phyloP scores from a whole-genome alignment of 92 coral and sea anemone species.

The Siderastrea radians region DNA sequence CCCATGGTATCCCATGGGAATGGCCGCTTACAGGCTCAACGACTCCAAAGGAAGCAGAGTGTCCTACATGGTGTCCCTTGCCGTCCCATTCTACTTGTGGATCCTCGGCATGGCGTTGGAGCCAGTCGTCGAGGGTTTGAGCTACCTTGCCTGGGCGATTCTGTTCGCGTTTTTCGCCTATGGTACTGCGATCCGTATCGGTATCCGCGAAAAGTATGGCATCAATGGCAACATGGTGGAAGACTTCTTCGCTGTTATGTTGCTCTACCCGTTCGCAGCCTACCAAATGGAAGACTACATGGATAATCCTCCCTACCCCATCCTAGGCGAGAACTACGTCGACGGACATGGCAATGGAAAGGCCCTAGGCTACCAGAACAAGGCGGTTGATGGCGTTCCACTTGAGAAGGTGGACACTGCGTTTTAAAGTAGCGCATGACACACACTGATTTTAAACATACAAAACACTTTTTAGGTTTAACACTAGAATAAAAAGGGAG shows the following conservation, averaged over 20 bases:
- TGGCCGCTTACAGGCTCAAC: slow-evolving; percentile 74
- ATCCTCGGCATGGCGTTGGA: slow-evolving; percentile 73
- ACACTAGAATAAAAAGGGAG: too few species aligned
- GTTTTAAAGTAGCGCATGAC: neutral
- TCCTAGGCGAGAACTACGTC: neutral
- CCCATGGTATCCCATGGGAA: slow-evolving; percentile 93
- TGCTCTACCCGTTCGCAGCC: slow-evolving; percentile 89
- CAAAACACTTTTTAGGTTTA: neutral
- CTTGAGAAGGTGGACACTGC: slow-evolving; percentile 39
- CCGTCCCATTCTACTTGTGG: slow-evolving; percentile 85
- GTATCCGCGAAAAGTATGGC: slow-evolving; percentile 78
- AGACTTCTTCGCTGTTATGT: slow-evolving; percentile 84
- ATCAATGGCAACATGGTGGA: slow-evolving; percentile 88
- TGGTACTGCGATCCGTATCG: slow-evolving; percentile 71
- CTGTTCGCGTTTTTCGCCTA: slow-evolving; percentile 83
- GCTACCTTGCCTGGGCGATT: slow-evolving; percentile 89
- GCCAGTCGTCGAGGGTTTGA: slow-evolving; percentile 72
- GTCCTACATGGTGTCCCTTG: slow-evolving; percentile 69
- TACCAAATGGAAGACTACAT: slow-evolving; percentile 85
- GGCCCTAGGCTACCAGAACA: slow-evolving; percentile 19
- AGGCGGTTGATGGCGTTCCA: slow-evolving; percentile 17
- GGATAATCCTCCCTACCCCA: slow-evolving; percentile 12
- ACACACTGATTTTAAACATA: neutral
- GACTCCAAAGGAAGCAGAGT: slow-evolving; percentile 29
- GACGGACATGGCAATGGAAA: slow-evolving; percentile 1